Base-by-base conservation (phyloP, 2,113 vertebrate species). In the Bubo blakistoni region DNA sequence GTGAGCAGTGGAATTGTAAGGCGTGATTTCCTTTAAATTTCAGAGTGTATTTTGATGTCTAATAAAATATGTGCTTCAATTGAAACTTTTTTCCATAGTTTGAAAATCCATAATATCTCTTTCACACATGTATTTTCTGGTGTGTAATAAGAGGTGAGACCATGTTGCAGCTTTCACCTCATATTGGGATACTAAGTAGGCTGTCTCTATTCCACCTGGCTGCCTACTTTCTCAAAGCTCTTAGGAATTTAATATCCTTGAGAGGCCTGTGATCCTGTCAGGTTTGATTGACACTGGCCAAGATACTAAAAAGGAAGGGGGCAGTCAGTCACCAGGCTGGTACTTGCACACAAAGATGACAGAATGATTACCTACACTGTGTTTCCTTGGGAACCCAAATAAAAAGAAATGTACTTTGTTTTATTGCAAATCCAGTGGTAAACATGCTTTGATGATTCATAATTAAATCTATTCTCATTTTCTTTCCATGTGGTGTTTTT, bases 341-440 rank as follows among this genome's bases (percentile, higher is more conserved):
- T 74, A 70, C 71, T 51, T 81, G 63, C 32, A 42, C 22, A 55
- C 38, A 51, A 29, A 70, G 57, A 72, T 7, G 15, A 58, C 22
- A 67, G 87, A 59, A 73, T 70, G 5, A 42, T 91, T 80, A 44
- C 61, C 52, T 79, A 36, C 40, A 12, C 34, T 55, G 12, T 44
- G 76, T 89, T 96, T 92, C 69, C 81, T 92, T 95, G 65, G 91
- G 79, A 90, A 88, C 71, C 6, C 47, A 66, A 61, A 67, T 10
- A 38, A 62, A 72, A 78, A 42, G 44, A 49, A 24, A 5, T 9
- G 4, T 22, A n/a, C 30, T 79, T 55, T 77, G 7, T 86, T 86
- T 77, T 66, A 65, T 67, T 90, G 32, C 22, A 86, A 67, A 74
- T 81, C 40, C 55, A 83, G 16, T 66, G 32, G 57, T 21, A 92